A percentile compares a stretch with the other conserved stretches of the same genome.
These are phyloP conservation scores for Pseudopodoces humilis DNA, from an alignment of 2,113 vertebrate genomes.

Conservation along the genomic window DNA sequence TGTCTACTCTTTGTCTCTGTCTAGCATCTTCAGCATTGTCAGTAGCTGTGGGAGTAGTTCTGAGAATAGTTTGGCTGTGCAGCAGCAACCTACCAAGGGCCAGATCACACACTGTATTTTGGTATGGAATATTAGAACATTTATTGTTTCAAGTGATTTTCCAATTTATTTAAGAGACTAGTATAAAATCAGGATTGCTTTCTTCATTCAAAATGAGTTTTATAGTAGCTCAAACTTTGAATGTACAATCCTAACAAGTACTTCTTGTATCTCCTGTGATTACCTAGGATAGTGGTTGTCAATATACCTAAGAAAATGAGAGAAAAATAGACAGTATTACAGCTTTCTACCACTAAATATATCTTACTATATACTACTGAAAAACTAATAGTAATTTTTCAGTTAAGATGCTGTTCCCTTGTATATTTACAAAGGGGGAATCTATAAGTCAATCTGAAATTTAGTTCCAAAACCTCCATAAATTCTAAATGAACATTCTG, in stretches of 20 bases:
- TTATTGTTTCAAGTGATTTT: neutral
- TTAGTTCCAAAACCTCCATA: neutral
- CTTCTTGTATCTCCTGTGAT: neutral
- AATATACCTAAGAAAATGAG: neutral
- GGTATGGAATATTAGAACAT: neutral
- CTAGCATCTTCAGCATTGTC: slow-evolving; percentile 29
- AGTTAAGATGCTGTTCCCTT: neutral
- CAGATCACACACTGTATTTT: slow-evolving; percentile 37
- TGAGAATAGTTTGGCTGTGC: slow-evolving; percentile 48
- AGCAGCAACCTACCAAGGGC: slow-evolving; percentile 35
- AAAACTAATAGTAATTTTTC: neutral
- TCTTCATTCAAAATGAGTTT: neutral
- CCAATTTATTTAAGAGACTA: neutral
- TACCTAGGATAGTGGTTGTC: neutral
- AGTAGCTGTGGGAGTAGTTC: slow-evolving; percentile 43
- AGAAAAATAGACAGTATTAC: neutral
- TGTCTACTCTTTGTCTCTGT: slow-evolving; percentile 37
- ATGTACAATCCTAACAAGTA: neutral
- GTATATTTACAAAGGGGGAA: neutral
- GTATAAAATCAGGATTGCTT: neutral
- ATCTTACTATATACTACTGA: neutral
- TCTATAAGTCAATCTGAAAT: neutral
- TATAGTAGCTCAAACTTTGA: neutral
- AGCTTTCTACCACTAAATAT: neutral
- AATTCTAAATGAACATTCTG: neutral